A percentile compares a stretch with the other conserved stretches of the same genome.
These are phyloP conservation scores for Triplophysa rosa DNA, from an alignment of 2,113 vertebrate genomes.

Conservation along the genomic window DNA sequence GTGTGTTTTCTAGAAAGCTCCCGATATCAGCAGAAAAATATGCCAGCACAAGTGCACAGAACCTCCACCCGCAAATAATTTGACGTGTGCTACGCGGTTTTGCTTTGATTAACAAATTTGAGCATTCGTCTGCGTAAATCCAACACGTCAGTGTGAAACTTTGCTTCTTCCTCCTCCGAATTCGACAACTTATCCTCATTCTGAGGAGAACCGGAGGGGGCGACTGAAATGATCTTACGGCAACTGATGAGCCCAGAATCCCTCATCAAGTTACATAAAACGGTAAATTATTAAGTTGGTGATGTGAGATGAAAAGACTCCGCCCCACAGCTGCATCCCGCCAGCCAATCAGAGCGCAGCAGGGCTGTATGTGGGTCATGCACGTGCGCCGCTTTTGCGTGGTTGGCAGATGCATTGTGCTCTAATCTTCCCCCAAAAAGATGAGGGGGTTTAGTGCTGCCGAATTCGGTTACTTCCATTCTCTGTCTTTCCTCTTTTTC, in stretches of 20 bases:
- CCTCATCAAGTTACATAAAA: slow-evolving; percentile 64
- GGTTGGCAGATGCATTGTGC: slow-evolving; percentile 70
- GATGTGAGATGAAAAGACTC: slow-evolving; percentile 54
- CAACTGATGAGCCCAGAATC: slow-evolving; percentile 33
- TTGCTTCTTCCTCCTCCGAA: neutral
- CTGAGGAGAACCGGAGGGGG: neutral
- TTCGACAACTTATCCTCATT: neutral
- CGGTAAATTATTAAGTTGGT: slow-evolving; percentile 69
- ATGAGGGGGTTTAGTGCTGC: slow-evolving; percentile 3
- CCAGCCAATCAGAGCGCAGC: slow-evolving; percentile 66
- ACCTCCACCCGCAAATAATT: neutral
- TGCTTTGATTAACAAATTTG: slow-evolving; percentile 39
- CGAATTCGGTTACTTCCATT: slow-evolving; percentile 1
- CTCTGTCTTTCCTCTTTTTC: neutral
- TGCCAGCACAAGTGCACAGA: slow-evolving; percentile 3
- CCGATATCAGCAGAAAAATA: neutral
- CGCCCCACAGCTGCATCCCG: slow-evolving; percentile 50
- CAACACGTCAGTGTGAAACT: slow-evolving; percentile 27
- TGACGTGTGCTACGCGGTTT: slow-evolving; percentile 13
- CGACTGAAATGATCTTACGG: slow-evolving; percentile 30
- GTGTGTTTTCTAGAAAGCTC: neutral
- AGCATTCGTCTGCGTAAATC: slow-evolving; percentile 33
- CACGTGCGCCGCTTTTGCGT: slow-evolving; percentile 68
- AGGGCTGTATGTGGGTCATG: slow-evolving; percentile 76
- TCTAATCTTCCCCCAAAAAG: slow-evolving; percentile 61